phyloP scores from a whole-genome alignment of 2,113 vertebrate species.

The Sphyrna mokarran region DNA sequence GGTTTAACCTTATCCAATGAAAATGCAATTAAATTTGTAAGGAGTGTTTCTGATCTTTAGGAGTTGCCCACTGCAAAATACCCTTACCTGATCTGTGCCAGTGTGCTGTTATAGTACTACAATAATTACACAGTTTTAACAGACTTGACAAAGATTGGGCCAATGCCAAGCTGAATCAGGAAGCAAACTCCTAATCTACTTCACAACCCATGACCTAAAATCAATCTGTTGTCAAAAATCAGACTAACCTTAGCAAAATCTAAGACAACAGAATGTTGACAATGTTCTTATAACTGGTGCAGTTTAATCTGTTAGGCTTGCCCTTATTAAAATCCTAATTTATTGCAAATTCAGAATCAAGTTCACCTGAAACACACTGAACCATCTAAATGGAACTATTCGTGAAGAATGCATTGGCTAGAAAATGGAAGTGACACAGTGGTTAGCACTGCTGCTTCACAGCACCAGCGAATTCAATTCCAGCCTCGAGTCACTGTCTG shows the following conservation, averaged over 20 bases:
- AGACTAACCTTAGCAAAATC: slow-evolving; percentile 6
- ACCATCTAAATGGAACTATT: not conserved
- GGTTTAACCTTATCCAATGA: not conserved
- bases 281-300: not conserved
- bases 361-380: not conserved
- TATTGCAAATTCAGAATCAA: not conserved
- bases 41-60: not conserved
- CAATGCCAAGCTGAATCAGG: not conserved
- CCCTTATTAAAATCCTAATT: slow-evolving; percentile 8
- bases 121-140: not conserved
- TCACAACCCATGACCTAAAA: not conserved
- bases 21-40: not conserved
- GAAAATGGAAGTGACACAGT: not conserved
- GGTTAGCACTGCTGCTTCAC: too few relatives aligned
- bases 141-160: not conserved
- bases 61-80: not conserved
- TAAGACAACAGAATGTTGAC: not conserved
- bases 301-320: not conserved
- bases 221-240: not conserved
- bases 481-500: too few relatives aligned
- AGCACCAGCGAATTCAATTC: too few relatives aligned
- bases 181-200: not conserved
- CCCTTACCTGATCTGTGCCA: not conserved
- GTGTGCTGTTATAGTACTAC: not conserved
- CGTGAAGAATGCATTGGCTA: too few relatives aligned